These are phyloP conservation scores for Contarinia nasturtii DNA, from an alignment of 1,140 invertebrate species.

Conservation along the genomic window DNA sequence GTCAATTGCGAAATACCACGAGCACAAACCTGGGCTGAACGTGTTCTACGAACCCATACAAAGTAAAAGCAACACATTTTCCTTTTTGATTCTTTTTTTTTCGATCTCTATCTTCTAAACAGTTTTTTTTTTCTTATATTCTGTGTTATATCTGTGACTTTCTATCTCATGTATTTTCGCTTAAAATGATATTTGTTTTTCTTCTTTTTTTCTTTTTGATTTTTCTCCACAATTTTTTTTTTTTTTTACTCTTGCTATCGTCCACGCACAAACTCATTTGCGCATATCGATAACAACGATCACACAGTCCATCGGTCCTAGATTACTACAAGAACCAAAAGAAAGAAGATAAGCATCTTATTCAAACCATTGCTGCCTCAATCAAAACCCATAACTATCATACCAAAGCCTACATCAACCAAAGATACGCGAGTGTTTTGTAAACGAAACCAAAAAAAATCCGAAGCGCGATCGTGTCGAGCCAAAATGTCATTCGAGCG, in stretches of 20 bases:
- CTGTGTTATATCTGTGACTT: not conserved
- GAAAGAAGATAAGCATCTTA: constrained; percentile 26
- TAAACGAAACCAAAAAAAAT: constrained; percentile 8
- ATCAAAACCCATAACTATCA: constrained; percentile 37
- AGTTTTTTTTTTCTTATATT: not conserved
- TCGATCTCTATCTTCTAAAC: not conserved
- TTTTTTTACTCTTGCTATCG: no score
- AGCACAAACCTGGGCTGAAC: constrained; percentile 64
- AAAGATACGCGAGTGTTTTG: constrained; percentile 30
- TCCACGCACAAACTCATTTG: not conserved
- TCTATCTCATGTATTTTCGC: not conserved
- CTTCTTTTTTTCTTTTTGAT: not conserved
- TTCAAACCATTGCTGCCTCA: constrained; percentile 30
- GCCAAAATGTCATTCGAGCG: no score
- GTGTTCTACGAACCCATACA: constrained; percentile 39
- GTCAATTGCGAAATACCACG: constrained; percentile 44
- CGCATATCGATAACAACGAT: not conserved
- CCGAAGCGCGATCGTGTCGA: not conserved
- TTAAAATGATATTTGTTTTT: not conserved
- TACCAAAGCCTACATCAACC: constrained; percentile 36
- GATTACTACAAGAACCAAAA: constrained; percentile 14
- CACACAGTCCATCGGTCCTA: constrained; percentile 10
- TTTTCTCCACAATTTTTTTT: not conserved
- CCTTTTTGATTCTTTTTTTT: not conserved
- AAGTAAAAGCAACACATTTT: constrained; percentile 1